Percentiles rank a stretch among this genome's conserved stretches.
These are phyloP conservation scores for Papilio machaon DNA, from an alignment of 1,140 invertebrate species.

Conservation along the genomic window DNA sequence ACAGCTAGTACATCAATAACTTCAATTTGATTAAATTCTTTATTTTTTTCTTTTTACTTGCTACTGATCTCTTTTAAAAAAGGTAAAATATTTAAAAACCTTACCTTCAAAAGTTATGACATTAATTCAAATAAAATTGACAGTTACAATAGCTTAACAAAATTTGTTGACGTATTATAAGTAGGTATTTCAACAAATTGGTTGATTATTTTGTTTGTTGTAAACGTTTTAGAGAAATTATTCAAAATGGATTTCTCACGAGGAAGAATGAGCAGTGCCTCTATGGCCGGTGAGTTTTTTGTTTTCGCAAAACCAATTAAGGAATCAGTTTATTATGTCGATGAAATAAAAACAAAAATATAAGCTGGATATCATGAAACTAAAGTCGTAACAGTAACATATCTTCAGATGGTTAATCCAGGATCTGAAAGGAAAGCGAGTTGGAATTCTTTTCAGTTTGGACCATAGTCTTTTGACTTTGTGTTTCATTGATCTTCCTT, in stretches of 20 bases:
- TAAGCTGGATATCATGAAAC: neutral
- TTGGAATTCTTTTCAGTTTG: neutral
- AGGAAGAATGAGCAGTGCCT: conserved; percentile 78
- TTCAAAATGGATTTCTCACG: conserved; percentile 78
- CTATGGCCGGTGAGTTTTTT: conserved; percentile 71
- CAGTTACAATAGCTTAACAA: neutral
- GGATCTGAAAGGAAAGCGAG: neutral
- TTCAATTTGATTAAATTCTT: neutral
- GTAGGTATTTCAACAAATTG: neutral
- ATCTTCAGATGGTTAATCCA: neutral
- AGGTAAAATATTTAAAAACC: neutral
- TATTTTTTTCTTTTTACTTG: neutral
- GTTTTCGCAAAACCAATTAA: neutral
- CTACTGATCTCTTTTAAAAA: conserved; percentile 5
- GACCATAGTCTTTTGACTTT: neutral
- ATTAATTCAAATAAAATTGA: conserved; percentile 22
- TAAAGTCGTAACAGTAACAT: neutral
- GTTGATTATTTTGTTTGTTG: conserved; percentile 19
- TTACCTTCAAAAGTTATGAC: neutral
- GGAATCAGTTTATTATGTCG: neutral
- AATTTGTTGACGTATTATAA: conserved; percentile 7
- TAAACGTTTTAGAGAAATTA: conserved; percentile 40
- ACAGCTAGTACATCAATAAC: neutral
- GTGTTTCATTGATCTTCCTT: neutral
- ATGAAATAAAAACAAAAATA: neutral